Evolutionary conservation across 2,113 vertebrate genomes (phyloP), one percentile per base, ranked within the genome.

Genomic region (Paramisgurnus dabryanus): DNA sequence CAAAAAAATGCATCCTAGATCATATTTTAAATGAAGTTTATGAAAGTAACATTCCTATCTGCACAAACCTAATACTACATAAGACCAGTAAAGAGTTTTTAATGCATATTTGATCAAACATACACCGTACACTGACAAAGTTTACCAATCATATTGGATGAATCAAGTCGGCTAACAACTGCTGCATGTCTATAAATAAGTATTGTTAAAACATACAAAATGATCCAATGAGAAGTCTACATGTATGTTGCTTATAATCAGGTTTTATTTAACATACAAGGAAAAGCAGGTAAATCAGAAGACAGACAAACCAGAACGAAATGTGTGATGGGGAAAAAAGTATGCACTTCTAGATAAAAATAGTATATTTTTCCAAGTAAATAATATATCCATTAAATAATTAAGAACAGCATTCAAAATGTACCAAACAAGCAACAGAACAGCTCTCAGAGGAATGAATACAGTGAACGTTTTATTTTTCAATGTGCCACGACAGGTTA

Each of bases 381-480:
- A 92, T 92, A 89, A 90, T 87, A 91, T 89, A 90, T 86, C 92
- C 91, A 90, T 95, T 95, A 94, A 97, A 95, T 96, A 95, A 95
- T 94, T 92, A 96, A 95, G 89, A 93, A 95, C 92, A 94, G 94
- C 94, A 95, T 93, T 90, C 91, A 94, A 95, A 77, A 93, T 95
- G 95, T 96, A 97, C 95, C 96, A 96, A 94, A 95, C 92, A 95
- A 95, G 93, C 94, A 93, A 94, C 86, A 92, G 91, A 94, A 91
- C 91, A 93, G 91, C 61, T 90, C 91, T 87, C 72, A 89, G 84
- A 90, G 91, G 89, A 93, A 93, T 93, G 94, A 95, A 91, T 95
- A 95, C 95, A 95, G 95, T 95, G 95, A 96, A 91, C 91, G 90
- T 92, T 86, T 89, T 93, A 64, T 92, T 93, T 87, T 87, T 94